Evolutionary conservation across 2,113 vertebrate genomes (phyloP), one percentile per base, ranked within the genome.

Genomic region (Lanius collurio): DNA sequence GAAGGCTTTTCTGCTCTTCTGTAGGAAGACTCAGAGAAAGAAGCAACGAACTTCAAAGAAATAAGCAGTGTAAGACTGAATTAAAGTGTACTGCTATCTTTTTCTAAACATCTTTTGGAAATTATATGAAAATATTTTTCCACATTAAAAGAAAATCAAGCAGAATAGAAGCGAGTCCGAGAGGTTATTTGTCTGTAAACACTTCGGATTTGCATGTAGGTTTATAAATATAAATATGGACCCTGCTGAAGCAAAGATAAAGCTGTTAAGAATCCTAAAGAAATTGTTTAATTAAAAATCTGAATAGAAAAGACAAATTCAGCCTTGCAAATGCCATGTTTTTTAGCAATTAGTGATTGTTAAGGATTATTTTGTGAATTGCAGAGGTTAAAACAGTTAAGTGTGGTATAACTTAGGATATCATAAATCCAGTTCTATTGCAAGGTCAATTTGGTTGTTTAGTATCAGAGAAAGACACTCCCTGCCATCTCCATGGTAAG

Each of bases 271-370:
- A 87, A 56, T 87, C 7, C 44, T 79, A 35, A 69, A 80, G 9
- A 62, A 77, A 67, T 57, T 7, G 44, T 53, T 73, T 20, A 44
- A 52, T 68, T 85, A 23, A 60, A 91, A 73, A 14, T 1, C 0
- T 10, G 13, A 33, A 27, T 65, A 46, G 18, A 46, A 76, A 89
- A 44, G 17, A 52, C 4, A 10, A 6, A 24, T 52, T n/a, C 62
- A 82, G 6, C 37, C 23, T 79, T 60, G 7, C 13, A 77, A 91
- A 2, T 44, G 8, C 7, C 15, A 5, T 0, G 0, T 4, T 41
- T 24, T 60, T 82, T 33, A 84, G 22, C 39, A 60, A n/a, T 70
- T 39, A 57, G 2, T 56, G 62, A 46, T 65, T 6, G 1, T 21
- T 71, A 19, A 64, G 31, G 21, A 84, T 17, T 3, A 8, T 6